phyloP scores from a whole-genome alignment of 2,888 invertebrate genomes.

The Syrista parreyssii region DNA sequence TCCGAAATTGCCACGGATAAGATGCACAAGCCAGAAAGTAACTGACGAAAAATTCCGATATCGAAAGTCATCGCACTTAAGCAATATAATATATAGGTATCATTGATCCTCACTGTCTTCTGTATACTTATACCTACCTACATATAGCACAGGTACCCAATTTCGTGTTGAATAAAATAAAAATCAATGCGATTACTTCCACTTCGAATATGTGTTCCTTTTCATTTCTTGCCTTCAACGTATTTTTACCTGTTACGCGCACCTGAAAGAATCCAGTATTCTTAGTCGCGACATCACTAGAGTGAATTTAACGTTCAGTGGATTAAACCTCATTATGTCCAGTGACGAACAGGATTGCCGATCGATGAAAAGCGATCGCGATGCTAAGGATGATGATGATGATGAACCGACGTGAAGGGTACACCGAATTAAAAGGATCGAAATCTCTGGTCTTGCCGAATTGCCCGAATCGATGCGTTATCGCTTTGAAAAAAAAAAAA shows the following conservation, averaged over 20 bases:
- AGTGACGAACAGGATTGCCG: slow-evolving; percentile 19
- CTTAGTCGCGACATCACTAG: slow-evolving; percentile 13
- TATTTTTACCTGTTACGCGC: slow-evolving; percentile 1
- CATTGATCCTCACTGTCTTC: neutral
- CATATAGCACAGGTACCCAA: neutral
- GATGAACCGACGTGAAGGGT: neutral
- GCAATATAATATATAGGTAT: neutral
- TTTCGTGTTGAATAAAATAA: neutral
- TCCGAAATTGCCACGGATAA: neutral
- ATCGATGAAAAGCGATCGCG: slow-evolving; percentile 13
- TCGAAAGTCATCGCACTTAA: neutral
- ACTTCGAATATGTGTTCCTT: neutral
- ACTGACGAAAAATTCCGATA: slow-evolving; percentile 1
- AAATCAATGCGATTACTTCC: neutral
- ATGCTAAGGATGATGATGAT: neutral
- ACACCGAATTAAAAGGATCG: neutral
- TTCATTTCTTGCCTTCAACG: neutral
- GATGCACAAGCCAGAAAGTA: neutral
- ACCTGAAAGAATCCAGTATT: slow-evolving; percentile 3
- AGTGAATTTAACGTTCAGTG: slow-evolving; percentile 7
- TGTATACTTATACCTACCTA: neutral
- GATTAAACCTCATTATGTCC: slow-evolving; percentile 19
- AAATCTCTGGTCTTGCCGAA: neutral
- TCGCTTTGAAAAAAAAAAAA: neutral
- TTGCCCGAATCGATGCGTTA: neutral